phyloP scores from a whole-genome alignment of 2,113 vertebrate genomes.

The Xenotilapia longispinis region DNA sequence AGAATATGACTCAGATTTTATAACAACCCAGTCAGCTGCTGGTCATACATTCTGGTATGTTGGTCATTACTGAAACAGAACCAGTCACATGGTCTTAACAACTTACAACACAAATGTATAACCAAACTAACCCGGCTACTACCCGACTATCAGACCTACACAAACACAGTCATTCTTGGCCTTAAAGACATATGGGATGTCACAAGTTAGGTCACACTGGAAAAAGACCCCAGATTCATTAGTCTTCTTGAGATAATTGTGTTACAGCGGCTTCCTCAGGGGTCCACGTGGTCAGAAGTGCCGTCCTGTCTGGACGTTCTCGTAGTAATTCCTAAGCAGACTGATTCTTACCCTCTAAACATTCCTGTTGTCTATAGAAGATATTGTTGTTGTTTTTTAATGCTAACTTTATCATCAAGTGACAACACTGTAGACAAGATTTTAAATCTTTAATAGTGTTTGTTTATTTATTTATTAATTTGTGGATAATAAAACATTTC shows the following conservation, averaged over 20 bases:
- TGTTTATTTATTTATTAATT: background rate
- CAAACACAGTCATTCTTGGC: slow-evolving; percentile 2
- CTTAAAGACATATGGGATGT: slow-evolving; percentile 9
- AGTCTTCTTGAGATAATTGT: background rate
- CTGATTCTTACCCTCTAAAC: background rate
- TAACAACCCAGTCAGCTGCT: background rate
- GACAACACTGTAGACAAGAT: background rate
- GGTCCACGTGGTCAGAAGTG: background rate
- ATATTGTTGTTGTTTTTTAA: background rate
- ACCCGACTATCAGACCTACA: background rate
- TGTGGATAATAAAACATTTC: background rate
- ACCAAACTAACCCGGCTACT: background rate
- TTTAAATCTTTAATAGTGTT: background rate
- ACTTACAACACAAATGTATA: background rate
- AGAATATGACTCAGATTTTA: background rate
- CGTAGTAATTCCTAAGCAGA: background rate
- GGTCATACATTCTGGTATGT: background rate
- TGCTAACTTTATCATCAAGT: background rate
- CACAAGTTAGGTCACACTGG: slow-evolving; percentile 23
- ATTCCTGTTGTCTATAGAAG: background rate
- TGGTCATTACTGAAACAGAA: background rate
- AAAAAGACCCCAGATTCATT: background rate
- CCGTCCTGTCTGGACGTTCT: background rate
- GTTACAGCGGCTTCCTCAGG: background rate
- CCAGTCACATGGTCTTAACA: background rate